Evolutionary conservation across 2,797 vertebrate genomes (phyloP).

Genomic region (Megalops cyprinoides): DNA sequence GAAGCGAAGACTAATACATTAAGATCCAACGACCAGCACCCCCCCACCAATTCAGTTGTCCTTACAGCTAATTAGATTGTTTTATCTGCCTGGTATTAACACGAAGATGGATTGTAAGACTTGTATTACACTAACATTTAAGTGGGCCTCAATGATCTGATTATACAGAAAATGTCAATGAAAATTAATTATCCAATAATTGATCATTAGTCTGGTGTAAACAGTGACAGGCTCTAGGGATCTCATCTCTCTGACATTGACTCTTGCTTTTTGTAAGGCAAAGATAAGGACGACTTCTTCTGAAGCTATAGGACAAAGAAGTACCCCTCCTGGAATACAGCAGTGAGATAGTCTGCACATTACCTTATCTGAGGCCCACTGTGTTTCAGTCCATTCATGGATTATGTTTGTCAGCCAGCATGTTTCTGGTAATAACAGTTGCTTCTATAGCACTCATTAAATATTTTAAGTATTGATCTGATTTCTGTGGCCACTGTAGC

Average conservation of each 20-base stretch:
- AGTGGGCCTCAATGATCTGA: slow-evolving; percentile 70
- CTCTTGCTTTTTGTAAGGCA: slow-evolving; percentile 1
- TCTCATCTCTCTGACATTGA: slow-evolving; percentile 23
- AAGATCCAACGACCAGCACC: slow-evolving; percentile 27
- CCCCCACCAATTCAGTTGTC: slow-evolving; percentile 50
- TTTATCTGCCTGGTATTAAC: slow-evolving; percentile 60
- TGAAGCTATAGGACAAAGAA: background rate
- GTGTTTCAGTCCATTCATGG: background rate
- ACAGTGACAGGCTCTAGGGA: slow-evolving; percentile 51
- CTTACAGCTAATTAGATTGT: slow-evolving; percentile 48
- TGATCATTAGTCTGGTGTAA: slow-evolving; percentile 64
- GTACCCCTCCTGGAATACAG: background rate
- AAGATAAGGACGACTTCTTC: background rate
- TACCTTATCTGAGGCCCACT: background rate
- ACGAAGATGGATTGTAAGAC: slow-evolving; percentile 68
- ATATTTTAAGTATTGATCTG: background rate
- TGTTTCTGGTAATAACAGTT: background rate
- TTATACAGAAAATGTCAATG: slow-evolving; percentile 63
- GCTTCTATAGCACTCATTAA: background rate
- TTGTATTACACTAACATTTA: slow-evolving; percentile 69
- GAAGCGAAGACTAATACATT: slow-evolving; percentile 52
- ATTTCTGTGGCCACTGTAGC: background rate
- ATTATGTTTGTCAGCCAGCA: background rate
- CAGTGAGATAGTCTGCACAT: background rate
- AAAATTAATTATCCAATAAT: slow-evolving; percentile 37